Conservation (phyloP, 2,113 vertebrate species). For the crab-eating macaque (Macaca fascicularis) region DNA sequence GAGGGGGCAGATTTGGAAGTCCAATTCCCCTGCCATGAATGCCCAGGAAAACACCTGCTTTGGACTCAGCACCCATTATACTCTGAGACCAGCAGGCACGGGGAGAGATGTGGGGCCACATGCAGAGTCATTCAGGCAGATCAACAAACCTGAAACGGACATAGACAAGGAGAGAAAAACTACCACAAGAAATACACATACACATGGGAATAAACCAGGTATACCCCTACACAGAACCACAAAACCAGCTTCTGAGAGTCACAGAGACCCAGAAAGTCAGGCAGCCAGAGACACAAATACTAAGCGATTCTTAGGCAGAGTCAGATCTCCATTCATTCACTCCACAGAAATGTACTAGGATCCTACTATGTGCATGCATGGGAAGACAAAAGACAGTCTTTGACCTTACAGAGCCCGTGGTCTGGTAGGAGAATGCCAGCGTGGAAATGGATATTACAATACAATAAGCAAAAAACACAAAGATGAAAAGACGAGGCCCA, state of each 20-base stretch:
- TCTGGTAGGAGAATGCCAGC: neutral
- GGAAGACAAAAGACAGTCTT: neutral
- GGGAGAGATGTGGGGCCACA: neutral
- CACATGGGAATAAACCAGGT: neutral
- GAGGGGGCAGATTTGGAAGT: neutral
- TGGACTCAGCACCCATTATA: neutral
- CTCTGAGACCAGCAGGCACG: neutral
- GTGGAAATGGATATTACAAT: neutral
- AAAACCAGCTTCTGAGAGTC: neutral
- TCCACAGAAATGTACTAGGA: neutral
- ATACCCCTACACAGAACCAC: neutral
- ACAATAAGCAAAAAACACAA: neutral
- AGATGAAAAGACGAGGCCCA: neutral
- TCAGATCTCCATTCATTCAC: neutral
- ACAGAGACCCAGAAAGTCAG: neutral
- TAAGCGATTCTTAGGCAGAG: neutral
- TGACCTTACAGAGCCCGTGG: neutral
- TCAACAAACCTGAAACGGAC: neutral
- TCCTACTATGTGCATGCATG: neutral
- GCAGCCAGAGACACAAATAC: neutral
- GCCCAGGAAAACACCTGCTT: neutral
- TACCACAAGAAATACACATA: neutral
- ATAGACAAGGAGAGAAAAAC: neutral
- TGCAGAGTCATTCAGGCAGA: neutral
- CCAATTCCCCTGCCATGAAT: neutral